Base-by-base conservation (phyloP, 2,113 vertebrate genomes). In the Gasterosteus nipponicus region DNA sequence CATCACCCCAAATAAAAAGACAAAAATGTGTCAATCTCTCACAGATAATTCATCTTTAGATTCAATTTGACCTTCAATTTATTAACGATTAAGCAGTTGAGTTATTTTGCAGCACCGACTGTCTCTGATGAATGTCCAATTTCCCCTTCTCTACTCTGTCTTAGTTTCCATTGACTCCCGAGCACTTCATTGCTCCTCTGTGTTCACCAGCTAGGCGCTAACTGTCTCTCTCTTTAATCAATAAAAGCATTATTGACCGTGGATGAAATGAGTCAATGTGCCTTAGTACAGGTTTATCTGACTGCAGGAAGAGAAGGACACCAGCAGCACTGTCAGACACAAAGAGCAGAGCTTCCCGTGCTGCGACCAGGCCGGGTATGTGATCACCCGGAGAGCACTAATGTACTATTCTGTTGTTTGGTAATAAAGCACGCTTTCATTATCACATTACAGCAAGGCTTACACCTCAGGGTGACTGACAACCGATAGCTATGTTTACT, bases 401-500 rank as follows among this genome's bases (percentile, higher is more conserved):
- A 74, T 64, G 49, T 39, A 19, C 47, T 22, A 58, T 39, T 58
- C 19, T 75, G 31, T 14, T 35, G 26, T 63, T n/a, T 63, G 39
- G 19, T 33, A 42, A 38, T 38, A 35, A 47, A 38, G 7, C 29
- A 18, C 35, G 19, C 26, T 47, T 47, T 58, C 18, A 42, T 64
- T 18, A 64, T 11, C 29, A 18, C 18, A 31, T 46, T 31, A 44
- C 1, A 9, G 39, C 58, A 22, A 26, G 12, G 64, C 31, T 41
- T 46, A 51, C 69, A 49, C 57, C 38, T 60, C 15, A 3, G 15
- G 38, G 42, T 41, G 64, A 61, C 64, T 62, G 39, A 78, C 35
- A 54, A n/a, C 35, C 18, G 44, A 41, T 15, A 42, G 5, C 35
- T 22, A 44, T 66, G 69, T 60, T 66, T 38, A 31, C 56, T 16